These are phyloP conservation scores for Xiphophorus maculatus DNA, from an alignment of 2,113 vertebrate genomes.

Conservation along the genomic window DNA sequence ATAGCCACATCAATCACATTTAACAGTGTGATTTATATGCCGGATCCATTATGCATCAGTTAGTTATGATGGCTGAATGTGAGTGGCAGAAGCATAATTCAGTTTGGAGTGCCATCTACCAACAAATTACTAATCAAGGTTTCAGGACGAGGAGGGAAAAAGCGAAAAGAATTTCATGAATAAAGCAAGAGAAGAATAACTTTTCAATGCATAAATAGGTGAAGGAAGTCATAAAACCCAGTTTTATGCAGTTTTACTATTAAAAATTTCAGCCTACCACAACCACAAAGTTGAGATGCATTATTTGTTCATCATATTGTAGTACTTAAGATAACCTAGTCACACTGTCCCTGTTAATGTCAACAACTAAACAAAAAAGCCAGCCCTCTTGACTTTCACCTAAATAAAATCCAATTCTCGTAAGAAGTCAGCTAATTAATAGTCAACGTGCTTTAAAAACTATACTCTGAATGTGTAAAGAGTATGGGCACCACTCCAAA, in stretches of 20 bases:
- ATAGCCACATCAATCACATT: slow-evolving; percentile 35
- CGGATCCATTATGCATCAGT: slow-evolving; percentile 55
- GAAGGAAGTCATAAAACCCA: neutral
- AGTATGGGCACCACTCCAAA: too few relatives aligned
- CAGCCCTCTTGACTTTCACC: neutral
- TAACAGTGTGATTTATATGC: slow-evolving; percentile 54
- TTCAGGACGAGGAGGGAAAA: slow-evolving; percentile 4
- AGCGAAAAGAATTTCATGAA: neutral
- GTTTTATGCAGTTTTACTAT: too few relatives aligned
- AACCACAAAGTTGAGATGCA: neutral
- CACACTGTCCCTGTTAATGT: neutral
- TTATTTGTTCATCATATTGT: neutral
- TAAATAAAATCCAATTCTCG: neutral
- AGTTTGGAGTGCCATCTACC: slow-evolving; percentile 30
- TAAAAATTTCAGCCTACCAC: too few relatives aligned
- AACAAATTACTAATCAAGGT: slow-evolving; percentile 51
- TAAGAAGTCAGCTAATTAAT: neutral
- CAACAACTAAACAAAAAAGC: neutral
- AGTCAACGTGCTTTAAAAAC: neutral
- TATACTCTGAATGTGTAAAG: too few relatives aligned
- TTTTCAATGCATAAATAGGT: neutral
- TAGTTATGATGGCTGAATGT: slow-evolving; percentile 32
- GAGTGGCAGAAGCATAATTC: slow-evolving; percentile 45
- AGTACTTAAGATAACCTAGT: neutral
- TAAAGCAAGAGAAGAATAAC: neutral